These are phyloP conservation scores for Dascyllus trimaculatus DNA, from an alignment of 2,113 vertebrate species.

Conservation along the genomic window DNA sequence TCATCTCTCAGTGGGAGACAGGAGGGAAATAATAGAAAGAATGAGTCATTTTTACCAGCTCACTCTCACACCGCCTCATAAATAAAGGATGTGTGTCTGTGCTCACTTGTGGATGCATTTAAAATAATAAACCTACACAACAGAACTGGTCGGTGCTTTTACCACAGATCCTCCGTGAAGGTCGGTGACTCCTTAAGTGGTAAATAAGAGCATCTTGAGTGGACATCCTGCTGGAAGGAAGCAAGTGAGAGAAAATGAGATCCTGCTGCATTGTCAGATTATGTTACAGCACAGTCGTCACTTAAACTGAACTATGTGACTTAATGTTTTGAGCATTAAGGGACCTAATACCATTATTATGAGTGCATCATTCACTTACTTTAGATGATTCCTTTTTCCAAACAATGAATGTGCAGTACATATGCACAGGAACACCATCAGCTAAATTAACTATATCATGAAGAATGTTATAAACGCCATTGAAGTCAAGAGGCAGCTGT, in stretches of 20 bases:
- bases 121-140: constrained; percentile 8
- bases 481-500: no score
- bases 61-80: constrained; percentile 20
- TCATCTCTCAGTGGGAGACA: constrained; percentile 73
- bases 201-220: constrained; percentile 15
- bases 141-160: constrained; percentile 25
- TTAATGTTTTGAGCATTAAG: neutral
- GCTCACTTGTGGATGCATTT: constrained; percentile 22
- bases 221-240: neutral
- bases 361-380: neutral
- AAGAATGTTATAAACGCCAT: no score
- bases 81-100: constrained; percentile 40
- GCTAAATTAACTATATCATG: no score
- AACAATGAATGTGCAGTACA: neutral
- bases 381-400: neutral
- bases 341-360: neutral
- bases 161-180: constrained; percentile 19
- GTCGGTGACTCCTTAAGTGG: constrained; percentile 11
- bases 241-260: neutral
- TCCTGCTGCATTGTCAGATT: neutral
- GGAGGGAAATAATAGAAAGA: constrained; percentile 61
- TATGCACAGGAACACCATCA: no score
- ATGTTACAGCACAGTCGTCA: neutral
- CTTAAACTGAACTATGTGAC: neutral
- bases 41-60: constrained; percentile 69